A percentile compares a stretch with the other conserved stretches of the same genome.
phyloP scores from a whole-genome alignment of 2,113 vertebrate species.

The Apteryx mantelli region DNA sequence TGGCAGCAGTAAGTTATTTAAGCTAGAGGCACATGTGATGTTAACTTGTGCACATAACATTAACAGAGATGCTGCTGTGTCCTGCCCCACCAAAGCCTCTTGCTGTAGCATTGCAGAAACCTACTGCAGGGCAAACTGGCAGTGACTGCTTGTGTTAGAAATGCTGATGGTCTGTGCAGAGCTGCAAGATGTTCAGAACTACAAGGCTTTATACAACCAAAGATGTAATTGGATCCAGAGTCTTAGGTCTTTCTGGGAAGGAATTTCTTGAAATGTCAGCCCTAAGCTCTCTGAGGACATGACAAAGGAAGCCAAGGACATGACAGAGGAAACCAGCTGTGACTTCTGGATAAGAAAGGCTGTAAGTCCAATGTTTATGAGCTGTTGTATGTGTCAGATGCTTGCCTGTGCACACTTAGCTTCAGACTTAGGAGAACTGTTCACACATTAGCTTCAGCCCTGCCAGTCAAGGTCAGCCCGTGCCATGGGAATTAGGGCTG shows the following conservation, averaged over 20 bases:
- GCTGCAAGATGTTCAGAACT: background rate
- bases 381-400: slow-evolving; percentile 57
- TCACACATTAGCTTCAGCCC: background rate
- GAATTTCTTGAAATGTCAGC: slow-evolving; percentile 61
- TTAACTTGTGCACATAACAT: background rate
- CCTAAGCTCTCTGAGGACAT: slow-evolving; percentile 49
- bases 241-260: slow-evolving; percentile 49
- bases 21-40: background rate
- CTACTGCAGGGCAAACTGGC: background rate
- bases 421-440: slow-evolving; percentile 21
- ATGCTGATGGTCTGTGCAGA: background rate
- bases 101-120: background rate
- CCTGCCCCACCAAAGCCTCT: background rate
- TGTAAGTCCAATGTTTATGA: slow-evolving; percentile 55
- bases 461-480: background rate
- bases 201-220: slow-evolving; percentile 23
- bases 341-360: slow-evolving; percentile 66
- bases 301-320: slow-evolving; percentile 70
- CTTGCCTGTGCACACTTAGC: background rate
- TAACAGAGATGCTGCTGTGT: background rate
- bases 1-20: background rate
- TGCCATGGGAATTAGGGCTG: slow-evolving; percentile 37
- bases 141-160: slow-evolving; percentile 7
- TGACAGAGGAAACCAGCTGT: slow-evolving; percentile 68
- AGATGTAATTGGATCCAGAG: slow-evolving; percentile 56